phyloP scores from a whole-genome alignment of 2,797 vertebrate genomes.

The Spheniscus humboldti region DNA sequence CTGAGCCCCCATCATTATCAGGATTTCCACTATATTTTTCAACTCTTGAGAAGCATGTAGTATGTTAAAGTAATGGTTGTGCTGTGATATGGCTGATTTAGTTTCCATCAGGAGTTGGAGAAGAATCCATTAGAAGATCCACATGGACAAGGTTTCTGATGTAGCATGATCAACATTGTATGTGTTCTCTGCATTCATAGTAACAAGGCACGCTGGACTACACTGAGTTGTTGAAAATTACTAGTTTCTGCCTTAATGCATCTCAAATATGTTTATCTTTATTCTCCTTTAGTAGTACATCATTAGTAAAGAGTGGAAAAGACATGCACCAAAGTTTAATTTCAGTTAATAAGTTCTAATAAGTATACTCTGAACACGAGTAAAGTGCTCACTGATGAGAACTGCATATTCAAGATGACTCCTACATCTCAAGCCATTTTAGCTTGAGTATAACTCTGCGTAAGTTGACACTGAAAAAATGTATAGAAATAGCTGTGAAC shows the following conservation, averaged over 20 bases:
- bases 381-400: background rate
- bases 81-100: background rate
- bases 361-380: background rate
- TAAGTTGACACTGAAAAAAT: background rate
- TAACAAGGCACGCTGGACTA: rapidly evolving
- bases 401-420: background rate
- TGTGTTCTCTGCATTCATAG: background rate
- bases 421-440: background rate
- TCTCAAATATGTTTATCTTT: background rate
- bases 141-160: background rate
- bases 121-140: background rate
- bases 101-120: background rate
- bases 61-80: background rate
- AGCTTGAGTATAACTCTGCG: background rate
- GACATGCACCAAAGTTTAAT: background rate
- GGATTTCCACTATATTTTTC: background rate
- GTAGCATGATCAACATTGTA: background rate
- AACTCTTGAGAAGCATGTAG: background rate
- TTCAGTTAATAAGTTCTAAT: background rate
- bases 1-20: background rate
- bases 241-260: background rate
- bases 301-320: background rate
- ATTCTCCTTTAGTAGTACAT: background rate
- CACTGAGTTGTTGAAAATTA: background rate
- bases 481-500: background rate